Evolutionary conservation across 2,113 vertebrate species (phyloP).

Genomic region (Microtus montanus): DNA sequence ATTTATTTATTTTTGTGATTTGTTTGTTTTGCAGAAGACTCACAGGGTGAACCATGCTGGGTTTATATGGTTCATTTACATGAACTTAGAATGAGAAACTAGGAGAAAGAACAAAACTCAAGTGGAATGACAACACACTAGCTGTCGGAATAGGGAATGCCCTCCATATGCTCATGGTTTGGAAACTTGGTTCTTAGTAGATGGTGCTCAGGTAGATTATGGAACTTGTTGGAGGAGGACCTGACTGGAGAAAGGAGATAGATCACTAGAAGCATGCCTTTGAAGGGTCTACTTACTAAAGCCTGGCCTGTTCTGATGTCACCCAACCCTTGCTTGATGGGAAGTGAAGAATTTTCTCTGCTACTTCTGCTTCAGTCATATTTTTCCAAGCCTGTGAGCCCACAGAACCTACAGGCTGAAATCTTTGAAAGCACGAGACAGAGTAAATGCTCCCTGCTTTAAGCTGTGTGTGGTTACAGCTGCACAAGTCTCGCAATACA

Average conservation of each 20-base stretch:
- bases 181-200: not conserved
- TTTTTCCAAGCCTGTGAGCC: not conserved
- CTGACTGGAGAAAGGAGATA: not conserved
- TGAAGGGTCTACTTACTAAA: not conserved
- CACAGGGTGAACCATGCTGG: not conserved
- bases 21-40: not conserved
- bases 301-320: not conserved
- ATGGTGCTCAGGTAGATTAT: too few relatives aligned
- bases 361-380: not conserved
- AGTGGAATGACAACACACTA: not conserved
- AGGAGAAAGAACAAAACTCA: not conserved
- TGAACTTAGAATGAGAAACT: not conserved
- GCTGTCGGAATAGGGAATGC: not conserved
- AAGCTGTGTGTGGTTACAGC: not conserved
- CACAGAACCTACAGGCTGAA: not conserved
- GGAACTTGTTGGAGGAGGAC: not conserved
- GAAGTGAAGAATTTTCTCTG: not conserved
- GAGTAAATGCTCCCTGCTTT: not conserved
- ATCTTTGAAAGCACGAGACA: not conserved
- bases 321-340: not conserved
- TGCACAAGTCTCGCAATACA: too few relatives aligned
- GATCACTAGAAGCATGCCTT: not conserved
- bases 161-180: not conserved
- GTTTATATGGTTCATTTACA: not conserved
- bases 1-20: too few relatives aligned